These are phyloP conservation scores for Tenebrosternarchus preto DNA, from an alignment of 2,113 vertebrate species.

Conservation along the genomic window DNA sequence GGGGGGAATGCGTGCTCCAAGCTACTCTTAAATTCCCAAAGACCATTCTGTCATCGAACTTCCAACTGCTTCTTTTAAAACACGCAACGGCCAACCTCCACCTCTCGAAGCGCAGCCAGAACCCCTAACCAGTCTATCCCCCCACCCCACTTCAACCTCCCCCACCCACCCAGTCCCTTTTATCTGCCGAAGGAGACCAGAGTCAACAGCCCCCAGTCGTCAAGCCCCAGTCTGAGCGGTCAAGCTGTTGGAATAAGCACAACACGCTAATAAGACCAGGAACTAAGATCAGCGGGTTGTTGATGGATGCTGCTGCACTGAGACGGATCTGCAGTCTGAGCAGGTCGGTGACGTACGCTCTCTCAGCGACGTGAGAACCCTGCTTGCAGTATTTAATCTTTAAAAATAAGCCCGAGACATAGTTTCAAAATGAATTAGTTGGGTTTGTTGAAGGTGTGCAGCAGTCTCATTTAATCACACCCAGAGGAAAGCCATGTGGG, in stretches of 20 bases:
- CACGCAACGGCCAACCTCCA: constrained; percentile 67
- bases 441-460: neutral
- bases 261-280: constrained; percentile 52
- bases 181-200: constrained; percentile 59
- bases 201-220: neutral
- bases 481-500: neutral
- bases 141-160: too few relatives aligned
- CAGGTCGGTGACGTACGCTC: neutral
- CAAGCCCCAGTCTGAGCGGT: constrained; percentile 4
- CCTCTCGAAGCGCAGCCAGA: constrained; percentile 49
- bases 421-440: neutral
- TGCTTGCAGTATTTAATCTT: neutral
- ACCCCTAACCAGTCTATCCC: constrained; percentile 55
- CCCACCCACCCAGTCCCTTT: constrained; percentile 58
- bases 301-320: constrained; percentile 40
- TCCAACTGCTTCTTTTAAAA: constrained; percentile 79
- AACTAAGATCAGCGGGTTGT: constrained; percentile 44
- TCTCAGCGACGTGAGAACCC: neutral
- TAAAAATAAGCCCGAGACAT: neutral
- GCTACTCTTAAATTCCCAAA: constrained; percentile 80
- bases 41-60: constrained; percentile 80
- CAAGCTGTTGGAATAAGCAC: constrained; percentile 36
- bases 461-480: neutral
- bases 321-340: constrained; percentile 24
- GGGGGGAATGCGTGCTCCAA: constrained; percentile 67